Percentiles rank a stretch among this genome's conserved stretches.
phyloP scores from a whole-genome alignment of 2,113 vertebrate species.

The Glaucidium brasilianum region DNA sequence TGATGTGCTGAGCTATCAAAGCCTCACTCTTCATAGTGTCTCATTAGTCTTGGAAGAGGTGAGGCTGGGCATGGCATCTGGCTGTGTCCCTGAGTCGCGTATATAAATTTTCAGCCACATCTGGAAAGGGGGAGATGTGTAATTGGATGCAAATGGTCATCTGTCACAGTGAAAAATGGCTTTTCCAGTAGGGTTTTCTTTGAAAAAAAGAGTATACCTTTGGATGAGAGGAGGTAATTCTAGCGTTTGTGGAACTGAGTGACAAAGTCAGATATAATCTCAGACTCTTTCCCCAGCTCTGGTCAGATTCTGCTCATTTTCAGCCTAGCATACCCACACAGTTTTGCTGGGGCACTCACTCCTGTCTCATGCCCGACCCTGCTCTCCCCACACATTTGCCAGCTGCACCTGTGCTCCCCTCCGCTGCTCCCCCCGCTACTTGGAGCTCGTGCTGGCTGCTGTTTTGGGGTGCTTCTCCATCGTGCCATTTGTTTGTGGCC shows the following conservation, averaged over 20 bases:
- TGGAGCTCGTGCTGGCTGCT: neutral
- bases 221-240: neutral
- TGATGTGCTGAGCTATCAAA: neutral
- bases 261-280: neutral
- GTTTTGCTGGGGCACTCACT: neutral
- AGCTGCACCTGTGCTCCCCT: neutral
- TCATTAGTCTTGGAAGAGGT: neutral
- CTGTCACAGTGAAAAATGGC: neutral
- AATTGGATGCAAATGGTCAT: neutral
- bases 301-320: neutral
- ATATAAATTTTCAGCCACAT: neutral
- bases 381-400: accelerated
- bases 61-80: neutral
- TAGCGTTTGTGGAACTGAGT: neutral
- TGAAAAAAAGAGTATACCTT: neutral
- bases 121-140: neutral
- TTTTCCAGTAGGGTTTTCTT: neutral
- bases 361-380: neutral
- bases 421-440: neutral
- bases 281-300: neutral
- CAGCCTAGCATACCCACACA: accelerated
- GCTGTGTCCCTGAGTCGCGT: neutral
- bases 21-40: neutral
- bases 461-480: neutral
- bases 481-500: neutral